A percentile compares a stretch with the other conserved stretches of the same genome.
Conservation (phyloP, 2,888 invertebrate species). For the Stenodera caucasica region DNA sequence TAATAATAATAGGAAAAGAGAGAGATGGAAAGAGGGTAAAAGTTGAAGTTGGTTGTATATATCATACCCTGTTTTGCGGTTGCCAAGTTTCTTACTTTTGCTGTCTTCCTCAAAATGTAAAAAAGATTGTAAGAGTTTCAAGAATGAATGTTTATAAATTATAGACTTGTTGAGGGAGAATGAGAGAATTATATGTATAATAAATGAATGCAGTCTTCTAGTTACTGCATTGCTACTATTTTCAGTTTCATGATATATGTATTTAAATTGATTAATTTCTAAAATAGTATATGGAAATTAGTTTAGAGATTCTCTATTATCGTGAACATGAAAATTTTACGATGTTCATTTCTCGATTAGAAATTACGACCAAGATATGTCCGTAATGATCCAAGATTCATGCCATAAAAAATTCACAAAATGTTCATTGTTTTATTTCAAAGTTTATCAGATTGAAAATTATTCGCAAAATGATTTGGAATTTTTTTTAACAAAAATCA, state of each 20-base stretch:
- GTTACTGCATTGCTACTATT: not conserved
- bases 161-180: slow-evolving; percentile 30
- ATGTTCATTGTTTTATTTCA: not conserved
- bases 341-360: no score
- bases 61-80: slow-evolving; percentile 19
- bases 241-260: no score
- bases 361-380: slow-evolving; percentile 37
- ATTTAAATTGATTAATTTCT: no score
- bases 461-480: not conserved
- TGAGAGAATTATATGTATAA: slow-evolving; percentile 5
- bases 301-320: no score
- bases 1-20: not conserved
- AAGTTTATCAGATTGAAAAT: not conserved
- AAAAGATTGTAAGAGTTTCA: slow-evolving; percentile 25
- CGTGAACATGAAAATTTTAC: no score
- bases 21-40: not conserved
- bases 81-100: slow-evolving; percentile 25
- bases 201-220: not conserved
- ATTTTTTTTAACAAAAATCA: not conserved
- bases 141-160: slow-evolving; percentile 27
- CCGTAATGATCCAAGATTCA: slow-evolving; percentile 25
- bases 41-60: slow-evolving; percentile 15
- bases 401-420: not conserved
- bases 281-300: no score
- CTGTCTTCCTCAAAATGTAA: slow-evolving; percentile 15